Conservation (phyloP, 2,113 vertebrate species). For the Zeus faber region DNA sequence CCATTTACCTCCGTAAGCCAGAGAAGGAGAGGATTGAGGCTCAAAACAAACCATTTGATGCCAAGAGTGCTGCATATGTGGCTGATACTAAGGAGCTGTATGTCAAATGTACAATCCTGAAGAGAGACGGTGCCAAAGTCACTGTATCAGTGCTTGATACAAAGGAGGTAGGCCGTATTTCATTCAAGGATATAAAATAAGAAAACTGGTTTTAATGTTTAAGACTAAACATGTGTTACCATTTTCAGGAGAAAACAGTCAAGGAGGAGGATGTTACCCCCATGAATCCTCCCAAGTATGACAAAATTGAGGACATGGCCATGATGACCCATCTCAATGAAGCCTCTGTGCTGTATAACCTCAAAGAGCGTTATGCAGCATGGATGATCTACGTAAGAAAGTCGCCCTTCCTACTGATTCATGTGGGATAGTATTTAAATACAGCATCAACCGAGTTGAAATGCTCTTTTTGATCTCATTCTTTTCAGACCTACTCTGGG, state of each 20-base stretch:
- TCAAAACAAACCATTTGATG: conserved; percentile 56
- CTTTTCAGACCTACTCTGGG: neutral
- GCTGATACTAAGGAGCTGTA: conserved; percentile 48
- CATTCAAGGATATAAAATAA: neutral
- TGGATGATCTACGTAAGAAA: conserved; percentile 84
- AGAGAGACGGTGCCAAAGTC: conserved; percentile 54
- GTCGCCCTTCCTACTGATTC: conserved; percentile 44
- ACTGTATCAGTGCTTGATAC: conserved; percentile 40
- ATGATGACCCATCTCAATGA: conserved; percentile 90
- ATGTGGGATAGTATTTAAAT: neutral
- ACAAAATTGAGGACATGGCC: conserved; percentile 85
- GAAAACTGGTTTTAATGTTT: conserved; percentile 2
- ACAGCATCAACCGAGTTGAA: neutral
- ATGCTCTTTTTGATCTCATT: neutral
- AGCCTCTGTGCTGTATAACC: conserved; percentile 79
- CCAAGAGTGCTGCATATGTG: conserved; percentile 58
- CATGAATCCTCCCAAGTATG: conserved; percentile 71
- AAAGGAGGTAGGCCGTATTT: conserved; percentile 39
- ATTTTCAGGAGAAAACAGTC: conserved; percentile 53
- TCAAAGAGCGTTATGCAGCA: conserved; percentile 83
- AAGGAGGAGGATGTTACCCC: conserved; percentile 54
- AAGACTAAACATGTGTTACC: neutral
- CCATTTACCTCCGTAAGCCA: conserved; percentile 60
- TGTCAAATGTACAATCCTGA: conserved; percentile 45
- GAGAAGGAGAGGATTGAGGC: conserved; percentile 63